phyloP scores from a whole-genome alignment of 2,113 vertebrate genomes.

The Esox niger region DNA sequence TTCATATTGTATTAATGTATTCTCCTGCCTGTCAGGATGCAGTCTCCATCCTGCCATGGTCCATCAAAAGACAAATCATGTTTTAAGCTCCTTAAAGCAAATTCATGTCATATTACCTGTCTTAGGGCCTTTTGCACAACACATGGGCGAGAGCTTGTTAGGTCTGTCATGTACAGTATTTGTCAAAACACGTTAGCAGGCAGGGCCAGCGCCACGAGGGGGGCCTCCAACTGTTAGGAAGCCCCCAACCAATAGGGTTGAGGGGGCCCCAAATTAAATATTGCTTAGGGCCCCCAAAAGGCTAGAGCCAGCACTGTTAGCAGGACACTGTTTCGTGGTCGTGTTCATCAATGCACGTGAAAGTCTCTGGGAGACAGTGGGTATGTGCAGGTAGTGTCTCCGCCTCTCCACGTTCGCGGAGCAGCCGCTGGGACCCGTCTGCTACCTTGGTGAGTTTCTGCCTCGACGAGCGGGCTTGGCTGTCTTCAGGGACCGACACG shows the following conservation, averaged over 20 bases:
- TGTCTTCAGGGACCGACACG: slow-evolving; percentile 35
- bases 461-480: not conserved
- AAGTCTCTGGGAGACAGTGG: not conserved
- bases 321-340: not conserved
- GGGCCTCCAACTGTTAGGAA: too few species aligned
- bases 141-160: not conserved
- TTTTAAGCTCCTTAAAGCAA: not conserved
- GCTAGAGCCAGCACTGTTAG: too few species aligned
- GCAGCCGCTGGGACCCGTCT: slow-evolving; percentile 52
- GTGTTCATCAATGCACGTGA: not conserved
- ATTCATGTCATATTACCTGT: not conserved
- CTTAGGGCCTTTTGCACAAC: not conserved
- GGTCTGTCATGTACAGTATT: too few species aligned
- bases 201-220: too few species aligned
- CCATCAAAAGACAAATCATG: too few species aligned
- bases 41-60: too few species aligned
- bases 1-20: too few species aligned
- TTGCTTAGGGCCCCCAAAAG: too few species aligned
- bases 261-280: too few species aligned
- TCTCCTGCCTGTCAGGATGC: too few species aligned
- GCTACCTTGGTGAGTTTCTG: slow-evolving; percentile 2
- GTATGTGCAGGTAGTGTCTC: slow-evolving; percentile 37
- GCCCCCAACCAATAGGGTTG: too few species aligned
- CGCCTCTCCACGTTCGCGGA: slow-evolving; percentile 65
- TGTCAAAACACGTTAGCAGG: too few species aligned